These are phyloP conservation scores for Galagoides demidoff DNA, from an alignment of 2,797 vertebrate species.

Conservation along the genomic window DNA sequence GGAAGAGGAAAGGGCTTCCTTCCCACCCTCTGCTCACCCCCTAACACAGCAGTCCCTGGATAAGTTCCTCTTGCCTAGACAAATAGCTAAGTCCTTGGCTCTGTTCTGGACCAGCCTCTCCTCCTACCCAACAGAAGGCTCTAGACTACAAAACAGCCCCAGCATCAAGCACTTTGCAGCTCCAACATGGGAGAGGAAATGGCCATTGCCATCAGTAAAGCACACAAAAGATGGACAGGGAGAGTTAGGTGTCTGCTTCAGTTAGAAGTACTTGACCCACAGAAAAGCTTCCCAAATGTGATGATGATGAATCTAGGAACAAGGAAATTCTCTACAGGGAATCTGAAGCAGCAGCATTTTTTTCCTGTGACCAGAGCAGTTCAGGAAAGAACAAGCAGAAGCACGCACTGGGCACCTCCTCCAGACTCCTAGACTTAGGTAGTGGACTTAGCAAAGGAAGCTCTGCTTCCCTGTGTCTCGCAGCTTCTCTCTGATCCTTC, in stretches of 20 bases:
- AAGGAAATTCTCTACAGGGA: neutral
- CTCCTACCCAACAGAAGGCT: neutral
- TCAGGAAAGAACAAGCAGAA: slow-evolving; percentile 26
- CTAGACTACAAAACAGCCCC: accelerated
- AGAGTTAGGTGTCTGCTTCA: neutral
- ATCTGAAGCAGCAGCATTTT: neutral
- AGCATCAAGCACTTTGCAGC: neutral
- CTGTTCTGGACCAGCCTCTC: neutral
- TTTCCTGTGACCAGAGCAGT: neutral
- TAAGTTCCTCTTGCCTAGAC: neutral
- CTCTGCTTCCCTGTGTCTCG: neutral
- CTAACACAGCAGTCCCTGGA: neutral
- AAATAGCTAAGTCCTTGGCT: neutral
- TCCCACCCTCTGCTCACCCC: neutral
- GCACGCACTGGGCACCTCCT: neutral
- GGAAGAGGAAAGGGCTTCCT: slow-evolving; percentile 45
- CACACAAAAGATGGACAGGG: neutral
- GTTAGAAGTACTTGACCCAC: neutral
- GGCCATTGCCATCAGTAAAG: neutral
- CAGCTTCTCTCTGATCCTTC: neutral
- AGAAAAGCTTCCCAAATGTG: neutral
- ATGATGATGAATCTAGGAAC: neutral
- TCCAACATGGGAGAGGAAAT: accelerated
- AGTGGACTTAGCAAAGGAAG: neutral
- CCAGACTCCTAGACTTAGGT: neutral